These are phyloP conservation scores for Poecilia picta DNA, from an alignment of 2,797 vertebrate species.

Conservation along the genomic window DNA sequence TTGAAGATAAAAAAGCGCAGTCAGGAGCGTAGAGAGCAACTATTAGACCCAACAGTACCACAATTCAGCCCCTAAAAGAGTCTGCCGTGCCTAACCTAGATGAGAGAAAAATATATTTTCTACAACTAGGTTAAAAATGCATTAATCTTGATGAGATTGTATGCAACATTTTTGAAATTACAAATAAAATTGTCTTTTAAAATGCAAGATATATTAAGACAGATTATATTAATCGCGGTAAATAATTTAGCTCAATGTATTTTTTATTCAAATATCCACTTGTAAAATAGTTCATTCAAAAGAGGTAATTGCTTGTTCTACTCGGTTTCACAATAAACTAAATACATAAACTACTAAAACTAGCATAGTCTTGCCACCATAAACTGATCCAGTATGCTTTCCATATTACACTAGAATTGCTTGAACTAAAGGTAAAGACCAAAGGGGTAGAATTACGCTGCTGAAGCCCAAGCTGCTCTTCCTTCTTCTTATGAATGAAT, in stretches of 20 bases:
- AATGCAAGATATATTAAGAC: not conserved
- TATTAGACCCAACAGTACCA: not conserved
- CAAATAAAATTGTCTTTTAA: not conserved
- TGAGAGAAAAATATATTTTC: not conserved
- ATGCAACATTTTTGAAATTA: not conserved
- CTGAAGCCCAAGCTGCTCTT: slow-evolving; percentile 35
- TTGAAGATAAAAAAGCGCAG: not conserved
- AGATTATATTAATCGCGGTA: not conserved
- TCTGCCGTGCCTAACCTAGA: not conserved
- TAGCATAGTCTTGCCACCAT: slow-evolving; percentile 17
- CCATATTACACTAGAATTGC: slow-evolving; percentile 4
- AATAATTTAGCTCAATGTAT: not conserved
- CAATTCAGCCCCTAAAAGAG: not conserved
- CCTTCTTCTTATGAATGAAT: slow-evolving; percentile 58
- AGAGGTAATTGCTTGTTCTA: not conserved
- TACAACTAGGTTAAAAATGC: not conserved
- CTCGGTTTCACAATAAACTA: not conserved
- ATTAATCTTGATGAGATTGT: not conserved
- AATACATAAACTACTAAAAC: slow-evolving; percentile 17
- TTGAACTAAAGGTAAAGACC: slow-evolving; percentile 22
- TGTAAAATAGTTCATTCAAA: not conserved
- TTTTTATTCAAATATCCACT: not conserved
- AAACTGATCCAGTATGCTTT: slow-evolving; percentile 16
- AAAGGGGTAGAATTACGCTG: slow-evolving; percentile 28
- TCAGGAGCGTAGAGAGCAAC: not conserved